These are phyloP conservation scores for Pristionchus japonicus DNA, from an alignment of 2,888 invertebrate species.

Conservation along the genomic window DNA sequence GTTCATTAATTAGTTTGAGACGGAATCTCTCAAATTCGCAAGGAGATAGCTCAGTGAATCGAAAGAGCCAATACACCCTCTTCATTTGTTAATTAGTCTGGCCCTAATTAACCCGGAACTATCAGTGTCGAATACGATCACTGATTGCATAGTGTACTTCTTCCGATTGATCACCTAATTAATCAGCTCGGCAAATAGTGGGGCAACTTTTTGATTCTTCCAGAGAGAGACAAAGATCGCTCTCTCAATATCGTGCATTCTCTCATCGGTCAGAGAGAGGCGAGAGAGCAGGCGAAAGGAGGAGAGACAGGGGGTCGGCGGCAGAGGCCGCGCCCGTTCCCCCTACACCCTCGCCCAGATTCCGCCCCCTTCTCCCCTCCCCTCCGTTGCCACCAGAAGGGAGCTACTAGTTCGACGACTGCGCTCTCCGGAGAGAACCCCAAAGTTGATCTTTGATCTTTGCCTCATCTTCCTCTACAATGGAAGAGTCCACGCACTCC, in stretches of 20 bases:
- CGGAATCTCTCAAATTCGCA: no score
- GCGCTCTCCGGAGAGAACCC: no score
- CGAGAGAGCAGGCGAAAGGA: neutral
- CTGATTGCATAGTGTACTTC: neutral
- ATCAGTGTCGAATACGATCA: neutral
- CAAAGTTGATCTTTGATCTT: neutral
- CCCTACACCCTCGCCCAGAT: neutral
- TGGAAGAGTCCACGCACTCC: neutral
- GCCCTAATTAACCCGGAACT: neutral
- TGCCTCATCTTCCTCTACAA: neutral
- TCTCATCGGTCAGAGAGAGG: neutral
- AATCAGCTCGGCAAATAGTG: neutral
- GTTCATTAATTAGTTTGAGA: no score
- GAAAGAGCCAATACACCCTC: no score
- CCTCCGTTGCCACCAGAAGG: neutral
- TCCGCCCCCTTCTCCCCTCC: constrained; percentile 27
- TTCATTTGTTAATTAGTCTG: no score
- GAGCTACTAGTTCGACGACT: constrained; percentile 5
- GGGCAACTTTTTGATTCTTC: neutral
- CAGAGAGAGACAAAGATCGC: neutral
- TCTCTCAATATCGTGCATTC: no score
- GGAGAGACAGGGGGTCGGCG: neutral
- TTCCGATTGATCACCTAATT: no score
- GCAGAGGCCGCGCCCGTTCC: neutral
- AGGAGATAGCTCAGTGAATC: no score